Base-by-base conservation (phyloP, 2,113 vertebrate genomes). In the Corythaixoides concolor region DNA sequence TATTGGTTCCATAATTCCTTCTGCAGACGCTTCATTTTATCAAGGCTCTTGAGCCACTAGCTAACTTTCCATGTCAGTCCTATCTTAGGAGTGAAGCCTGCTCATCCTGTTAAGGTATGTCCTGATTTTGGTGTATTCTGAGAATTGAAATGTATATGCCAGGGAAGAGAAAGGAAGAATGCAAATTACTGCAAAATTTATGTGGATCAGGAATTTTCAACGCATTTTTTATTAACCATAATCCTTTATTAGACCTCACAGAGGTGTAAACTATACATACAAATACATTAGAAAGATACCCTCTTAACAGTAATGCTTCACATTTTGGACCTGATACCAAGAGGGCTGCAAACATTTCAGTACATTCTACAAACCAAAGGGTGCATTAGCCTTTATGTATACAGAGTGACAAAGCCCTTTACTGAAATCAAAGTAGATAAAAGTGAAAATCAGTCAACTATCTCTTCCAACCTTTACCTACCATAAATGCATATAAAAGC, bases 181-280 rank as follows among this genome's bases (percentile, higher is more conserved):
- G 32, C 60, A 92, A 95, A 94, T 92, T 95, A 91, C 72, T 93
- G 88, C 88, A 92, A 94, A 89, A 63, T 85, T 27, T 72, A 12
- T 23, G 26, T 45, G 76, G 95, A 85, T 69, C 92, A 98, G 97
- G 86, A 96, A 97, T 93, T 95, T 95, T 96, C 96, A 98, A 96
- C 95, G 16, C 95, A 77, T 89, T 97, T 97, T 95, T 97, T 97
- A 91, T 96, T 97, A 98, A 96, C 94, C 96, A 96, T 98, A 98
- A 96, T 97, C 95, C 92, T 98, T 98, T 97, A 97, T 98, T 97
- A 97, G 95, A 97, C 96, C 93, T 97, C 96, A 97, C 88, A 97
- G 97, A 97, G 96, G 97, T 97, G 96, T 98, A 95, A 97, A 97
- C 93, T 98, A 86, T 96, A 90, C 96, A 95, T 95, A 97, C 97